These are phyloP conservation scores for Nycticebus coucang DNA, from an alignment of 2,113 vertebrate genomes.

Conservation along the genomic window DNA sequence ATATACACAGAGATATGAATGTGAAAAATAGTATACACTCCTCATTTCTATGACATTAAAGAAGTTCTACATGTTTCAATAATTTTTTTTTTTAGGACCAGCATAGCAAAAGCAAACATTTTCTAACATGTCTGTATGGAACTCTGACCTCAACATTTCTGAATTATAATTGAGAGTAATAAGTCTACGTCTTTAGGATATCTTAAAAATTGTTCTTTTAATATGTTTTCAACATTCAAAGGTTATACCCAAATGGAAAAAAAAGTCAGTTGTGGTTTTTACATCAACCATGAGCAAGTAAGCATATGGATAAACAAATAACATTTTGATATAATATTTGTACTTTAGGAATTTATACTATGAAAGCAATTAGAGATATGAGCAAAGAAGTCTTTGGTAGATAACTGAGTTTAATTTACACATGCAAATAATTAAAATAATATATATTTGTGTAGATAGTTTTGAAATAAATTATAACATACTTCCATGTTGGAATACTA, in stretches of 20 bases:
- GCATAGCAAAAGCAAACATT: background rate
- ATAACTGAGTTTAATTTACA: slow-evolving; percentile 1
- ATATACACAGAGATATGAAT: slow-evolving; percentile 33
- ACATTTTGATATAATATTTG: background rate
- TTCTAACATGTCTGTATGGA: background rate
- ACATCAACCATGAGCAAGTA: background rate
- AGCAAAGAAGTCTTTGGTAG: background rate
- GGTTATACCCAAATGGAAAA: background rate
- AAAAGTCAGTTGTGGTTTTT: background rate
- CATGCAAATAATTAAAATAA: background rate
- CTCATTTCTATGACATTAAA: background rate
- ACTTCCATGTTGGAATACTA: background rate
- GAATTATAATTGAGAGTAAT: slow-evolving; percentile 6
- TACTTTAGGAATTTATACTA: background rate
- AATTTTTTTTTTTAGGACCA: background rate
- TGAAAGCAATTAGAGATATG: background rate
- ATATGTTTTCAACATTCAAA: slow-evolving; percentile 7
- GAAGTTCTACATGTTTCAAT: background rate
- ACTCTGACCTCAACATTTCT: background rate
- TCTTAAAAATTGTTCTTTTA: background rate
- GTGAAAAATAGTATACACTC: background rate
- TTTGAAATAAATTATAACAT: background rate
- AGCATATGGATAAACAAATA: slow-evolving; percentile 19
- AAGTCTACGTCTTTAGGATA: background rate
- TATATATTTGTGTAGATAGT: background rate